phyloP scores from a whole-genome alignment of 2,797 vertebrate genomes.

The Stomatorhinus walkeri region DNA sequence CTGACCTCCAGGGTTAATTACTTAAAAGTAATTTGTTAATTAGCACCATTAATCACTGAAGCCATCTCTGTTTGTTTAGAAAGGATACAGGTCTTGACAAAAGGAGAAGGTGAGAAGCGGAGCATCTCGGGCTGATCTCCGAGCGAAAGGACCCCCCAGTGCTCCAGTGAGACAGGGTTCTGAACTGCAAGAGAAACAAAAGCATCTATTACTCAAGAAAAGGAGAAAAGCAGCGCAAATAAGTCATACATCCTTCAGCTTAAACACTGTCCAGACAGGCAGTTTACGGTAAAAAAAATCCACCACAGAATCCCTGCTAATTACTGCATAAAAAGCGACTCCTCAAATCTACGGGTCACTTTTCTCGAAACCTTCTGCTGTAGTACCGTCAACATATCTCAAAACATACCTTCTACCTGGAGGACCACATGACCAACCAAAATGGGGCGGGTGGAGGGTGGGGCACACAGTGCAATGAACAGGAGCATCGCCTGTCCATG shows the following conservation, averaged over 20 bases:
- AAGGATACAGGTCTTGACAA: neutral
- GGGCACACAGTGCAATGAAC: neutral
- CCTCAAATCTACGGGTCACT: neutral
- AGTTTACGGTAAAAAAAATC: neutral
- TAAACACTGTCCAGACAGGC: constrained; percentile 11
- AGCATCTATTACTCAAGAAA: neutral
- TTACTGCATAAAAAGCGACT: neutral
- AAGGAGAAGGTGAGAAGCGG: neutral
- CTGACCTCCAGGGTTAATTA: constrained; percentile 45
- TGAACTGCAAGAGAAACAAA: neutral
- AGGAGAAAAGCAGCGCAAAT: neutral
- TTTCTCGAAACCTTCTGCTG: neutral
- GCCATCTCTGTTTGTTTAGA: constrained; percentile 34
- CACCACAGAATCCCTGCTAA: neutral
- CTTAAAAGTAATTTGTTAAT: constrained; percentile 50
- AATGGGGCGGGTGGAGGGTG: neutral
- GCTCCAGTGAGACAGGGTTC: neutral
- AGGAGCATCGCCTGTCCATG: neutral
- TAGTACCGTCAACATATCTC: neutral
- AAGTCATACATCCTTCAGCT: neutral
- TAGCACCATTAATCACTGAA: constrained; percentile 53
- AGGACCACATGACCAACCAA: neutral
- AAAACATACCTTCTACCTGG: neutral
- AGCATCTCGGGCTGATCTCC: neutral
- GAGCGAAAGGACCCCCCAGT: neutral